Percentiles rank a stretch among this genome's conserved stretches.
Conservation (phyloP, 2,113 vertebrate genomes). For the Daubentonia madagascariensis region DNA sequence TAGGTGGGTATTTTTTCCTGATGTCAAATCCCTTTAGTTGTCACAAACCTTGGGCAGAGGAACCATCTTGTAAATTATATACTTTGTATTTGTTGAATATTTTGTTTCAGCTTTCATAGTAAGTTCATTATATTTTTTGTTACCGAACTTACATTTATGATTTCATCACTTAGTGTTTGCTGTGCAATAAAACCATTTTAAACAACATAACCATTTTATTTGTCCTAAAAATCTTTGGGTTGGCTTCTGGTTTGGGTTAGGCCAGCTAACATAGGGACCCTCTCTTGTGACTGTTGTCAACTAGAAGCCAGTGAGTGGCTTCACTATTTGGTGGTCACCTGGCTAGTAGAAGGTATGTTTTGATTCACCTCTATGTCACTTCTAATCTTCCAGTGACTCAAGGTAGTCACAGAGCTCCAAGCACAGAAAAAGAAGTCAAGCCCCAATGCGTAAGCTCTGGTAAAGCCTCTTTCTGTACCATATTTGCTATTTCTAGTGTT, state of each 20-base stretch:
- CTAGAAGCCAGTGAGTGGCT: not conserved
- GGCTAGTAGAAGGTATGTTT: not conserved
- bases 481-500: not conserved
- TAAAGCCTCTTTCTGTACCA: not conserved
- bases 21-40: not conserved
- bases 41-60: not conserved
- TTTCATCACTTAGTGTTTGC: not conserved
- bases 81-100: not conserved
- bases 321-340: not conserved
- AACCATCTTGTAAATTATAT: not conserved
- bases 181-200: not conserved
- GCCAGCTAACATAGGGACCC: accelerated
- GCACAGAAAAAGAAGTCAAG: not conserved
- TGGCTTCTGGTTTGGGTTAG: not conserved
- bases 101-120: not conserved
- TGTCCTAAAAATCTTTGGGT: not conserved
- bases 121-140: not conserved
- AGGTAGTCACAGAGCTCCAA: not conserved
- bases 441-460: not conserved
- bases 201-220: not conserved
- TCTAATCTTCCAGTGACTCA: not conserved
- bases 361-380: not conserved
- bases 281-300: not conserved
- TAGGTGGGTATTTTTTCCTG: not conserved
- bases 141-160: not conserved